These are phyloP conservation scores for Nansenia antarctica DNA, from an alignment of 2,113 vertebrate genomes.

Conservation along the genomic window DNA sequence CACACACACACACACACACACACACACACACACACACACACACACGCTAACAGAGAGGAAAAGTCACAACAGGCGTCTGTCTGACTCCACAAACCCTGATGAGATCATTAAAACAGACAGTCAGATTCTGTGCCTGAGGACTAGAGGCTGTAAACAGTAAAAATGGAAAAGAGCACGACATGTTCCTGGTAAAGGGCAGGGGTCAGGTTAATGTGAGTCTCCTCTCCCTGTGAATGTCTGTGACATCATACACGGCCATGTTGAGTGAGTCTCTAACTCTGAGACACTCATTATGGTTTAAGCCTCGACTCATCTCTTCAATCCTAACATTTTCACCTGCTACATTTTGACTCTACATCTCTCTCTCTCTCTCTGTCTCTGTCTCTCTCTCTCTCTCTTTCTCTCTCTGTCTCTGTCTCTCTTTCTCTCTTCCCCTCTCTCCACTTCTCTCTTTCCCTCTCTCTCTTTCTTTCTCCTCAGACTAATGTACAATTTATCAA, in stretches of 20 bases:
- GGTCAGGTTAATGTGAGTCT: conserved; percentile 45
- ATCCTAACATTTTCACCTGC: conserved; percentile 59
- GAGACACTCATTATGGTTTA: conserved; percentile 62
- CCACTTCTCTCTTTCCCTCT: not conserved
- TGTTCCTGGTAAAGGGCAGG: conserved; percentile 53
- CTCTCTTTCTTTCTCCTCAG: not conserved
- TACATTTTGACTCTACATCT: conserved; percentile 57
- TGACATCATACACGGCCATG: not conserved
- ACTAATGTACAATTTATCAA: no score
- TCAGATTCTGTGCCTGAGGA: conserved; percentile 18
- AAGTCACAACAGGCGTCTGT: conserved; percentile 39
- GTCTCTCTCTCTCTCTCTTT: not conserved
- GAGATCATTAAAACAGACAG: conserved; percentile 46
- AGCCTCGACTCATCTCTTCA: conserved; percentile 66
- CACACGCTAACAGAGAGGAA: not conserved
- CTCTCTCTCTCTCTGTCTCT: conserved; percentile 13
- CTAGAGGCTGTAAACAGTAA: conserved; percentile 41
- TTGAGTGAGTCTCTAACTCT: conserved; percentile 15
- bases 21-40: conserved; percentile 10
- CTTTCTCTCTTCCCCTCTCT: not conserved
- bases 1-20: conserved; percentile 14
- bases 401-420: not conserved
- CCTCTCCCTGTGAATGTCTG: conserved; percentile 3
- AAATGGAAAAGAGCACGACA: conserved; percentile 44
- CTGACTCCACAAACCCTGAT: conserved; percentile 50